These are phyloP conservation scores for Elgaria multicarinata DNA, from an alignment of 2,113 vertebrate species.

Conservation along the genomic window DNA sequence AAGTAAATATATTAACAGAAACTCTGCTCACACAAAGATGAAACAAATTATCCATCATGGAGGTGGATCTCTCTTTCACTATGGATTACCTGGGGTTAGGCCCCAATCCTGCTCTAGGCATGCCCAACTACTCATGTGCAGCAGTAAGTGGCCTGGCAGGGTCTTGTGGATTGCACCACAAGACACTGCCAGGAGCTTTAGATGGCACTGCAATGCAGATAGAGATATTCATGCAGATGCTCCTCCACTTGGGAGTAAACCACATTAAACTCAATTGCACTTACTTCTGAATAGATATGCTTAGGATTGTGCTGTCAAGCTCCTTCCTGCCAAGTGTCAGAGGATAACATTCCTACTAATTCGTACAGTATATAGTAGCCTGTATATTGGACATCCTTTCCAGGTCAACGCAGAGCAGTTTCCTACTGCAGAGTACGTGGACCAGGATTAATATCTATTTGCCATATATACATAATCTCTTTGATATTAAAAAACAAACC, in stretches of 20 bases:
- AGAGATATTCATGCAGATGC: background rate
- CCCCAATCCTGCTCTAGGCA: background rate
- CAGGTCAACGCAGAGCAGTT: background rate
- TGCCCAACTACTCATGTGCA: background rate
- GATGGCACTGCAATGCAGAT: background rate
- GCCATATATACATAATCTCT: background rate
- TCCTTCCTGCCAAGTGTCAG: background rate
- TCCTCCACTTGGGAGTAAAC: background rate
- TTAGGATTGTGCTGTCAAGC: background rate
- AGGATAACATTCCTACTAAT: background rate
- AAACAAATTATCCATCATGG: constrained; percentile 14
- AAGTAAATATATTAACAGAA: constrained; percentile 12
- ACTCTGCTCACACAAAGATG: background rate
- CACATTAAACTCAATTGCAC: background rate
- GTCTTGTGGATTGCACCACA: background rate
- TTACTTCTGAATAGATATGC: background rate
- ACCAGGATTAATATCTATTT: background rate
- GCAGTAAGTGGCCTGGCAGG: too few relatives aligned
- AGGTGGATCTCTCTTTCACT: background rate
- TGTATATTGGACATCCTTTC: background rate
- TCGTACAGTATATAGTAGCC: background rate
- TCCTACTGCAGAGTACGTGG: background rate
- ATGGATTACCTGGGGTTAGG: background rate
- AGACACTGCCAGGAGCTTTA: background rate
- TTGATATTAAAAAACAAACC: constrained; percentile 1